Evolutionary conservation across 1,140 invertebrate species (phyloP).

Genomic region (Calosoma granatense): DNA sequence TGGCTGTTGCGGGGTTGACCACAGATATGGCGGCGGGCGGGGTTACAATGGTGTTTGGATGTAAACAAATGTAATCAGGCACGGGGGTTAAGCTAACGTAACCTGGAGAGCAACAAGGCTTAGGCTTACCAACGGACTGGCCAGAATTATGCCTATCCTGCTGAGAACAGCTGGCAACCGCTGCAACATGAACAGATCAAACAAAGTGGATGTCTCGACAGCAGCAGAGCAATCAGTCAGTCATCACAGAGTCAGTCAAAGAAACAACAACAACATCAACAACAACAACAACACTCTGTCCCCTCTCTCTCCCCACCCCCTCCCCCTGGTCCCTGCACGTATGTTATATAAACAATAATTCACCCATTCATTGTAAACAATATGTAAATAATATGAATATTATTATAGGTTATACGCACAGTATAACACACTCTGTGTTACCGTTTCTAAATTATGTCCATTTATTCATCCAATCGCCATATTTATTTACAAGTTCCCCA

Average conservation of each 20-base stretch:
- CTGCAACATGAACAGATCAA: slow-evolving; percentile 61
- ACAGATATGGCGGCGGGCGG: slow-evolving; percentile 14
- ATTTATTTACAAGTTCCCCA: too few species aligned
- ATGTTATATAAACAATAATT: too few species aligned
- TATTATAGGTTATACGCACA: too few species aligned
- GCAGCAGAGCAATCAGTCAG: slow-evolving; percentile 14
- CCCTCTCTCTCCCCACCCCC: too few species aligned
- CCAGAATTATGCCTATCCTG: slow-evolving; percentile 87
- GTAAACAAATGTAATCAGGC: slow-evolving; percentile 1
- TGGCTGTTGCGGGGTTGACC: slow-evolving; percentile 12
- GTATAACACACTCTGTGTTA: too few species aligned
- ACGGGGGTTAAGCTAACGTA: slow-evolving; percentile 21
- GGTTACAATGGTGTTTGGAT: slow-evolving; percentile 17
- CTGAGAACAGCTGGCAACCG: slow-evolving; percentile 82
- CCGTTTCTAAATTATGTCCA: too few species aligned
- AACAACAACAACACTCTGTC: too few species aligned
- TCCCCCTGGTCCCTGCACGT: too few species aligned
- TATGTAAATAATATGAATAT: too few species aligned
- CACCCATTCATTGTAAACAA: too few species aligned
- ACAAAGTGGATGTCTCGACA: slow-evolving; percentile 29
- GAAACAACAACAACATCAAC: too few species aligned
- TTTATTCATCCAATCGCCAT: too few species aligned
- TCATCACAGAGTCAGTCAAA: neutral
- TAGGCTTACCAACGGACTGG: slow-evolving; percentile 84
- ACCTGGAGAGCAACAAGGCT: slow-evolving; percentile 26